phyloP scores from a whole-genome alignment of 2,888 invertebrate genomes.

The Mythimna ferrago region DNA sequence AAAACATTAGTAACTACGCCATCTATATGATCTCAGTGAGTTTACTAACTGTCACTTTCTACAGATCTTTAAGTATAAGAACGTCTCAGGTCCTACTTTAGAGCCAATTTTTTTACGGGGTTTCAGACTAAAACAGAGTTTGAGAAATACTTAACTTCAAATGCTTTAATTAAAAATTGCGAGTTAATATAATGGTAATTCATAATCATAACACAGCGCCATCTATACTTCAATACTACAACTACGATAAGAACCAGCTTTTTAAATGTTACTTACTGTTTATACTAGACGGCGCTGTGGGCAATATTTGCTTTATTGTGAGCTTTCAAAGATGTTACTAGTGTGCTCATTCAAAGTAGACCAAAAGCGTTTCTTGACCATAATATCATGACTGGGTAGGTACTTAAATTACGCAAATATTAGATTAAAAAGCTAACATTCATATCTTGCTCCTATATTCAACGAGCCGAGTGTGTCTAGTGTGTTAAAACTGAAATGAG shows the following conservation, averaged over 20 bases:
- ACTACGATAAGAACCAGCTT: not conserved
- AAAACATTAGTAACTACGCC: not conserved
- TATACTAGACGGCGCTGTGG: slow-evolving; percentile 18
- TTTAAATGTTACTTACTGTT: not conserved
- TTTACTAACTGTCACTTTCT: not conserved
- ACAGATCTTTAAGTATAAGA: no score
- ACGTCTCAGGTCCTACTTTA: no score
- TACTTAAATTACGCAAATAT: slow-evolving; percentile 51
- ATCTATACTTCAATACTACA: not conserved
- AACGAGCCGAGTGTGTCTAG: not conserved
- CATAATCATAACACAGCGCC: not conserved
- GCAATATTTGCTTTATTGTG: no score
- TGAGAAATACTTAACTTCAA: no score
- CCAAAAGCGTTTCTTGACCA: slow-evolving; percentile 33
- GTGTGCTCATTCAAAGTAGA: slow-evolving; percentile 14
- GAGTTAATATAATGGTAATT: no score
- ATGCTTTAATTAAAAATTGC: no score
- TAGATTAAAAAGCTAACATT: slow-evolving; percentile 20
- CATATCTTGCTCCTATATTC: slow-evolving; percentile 12
- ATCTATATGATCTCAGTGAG: slow-evolving; percentile 14
- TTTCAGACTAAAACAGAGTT: no score
- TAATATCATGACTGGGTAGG: slow-evolving; percentile 14
- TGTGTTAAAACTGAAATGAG: slow-evolving; percentile 1
- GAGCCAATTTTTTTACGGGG: no score
- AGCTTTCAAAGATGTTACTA: slow-evolving; percentile 1